These are phyloP conservation scores for Phenganax marumi DNA, from an alignment of 92 coral and sea anemone species.

Conservation along the genomic window DNA sequence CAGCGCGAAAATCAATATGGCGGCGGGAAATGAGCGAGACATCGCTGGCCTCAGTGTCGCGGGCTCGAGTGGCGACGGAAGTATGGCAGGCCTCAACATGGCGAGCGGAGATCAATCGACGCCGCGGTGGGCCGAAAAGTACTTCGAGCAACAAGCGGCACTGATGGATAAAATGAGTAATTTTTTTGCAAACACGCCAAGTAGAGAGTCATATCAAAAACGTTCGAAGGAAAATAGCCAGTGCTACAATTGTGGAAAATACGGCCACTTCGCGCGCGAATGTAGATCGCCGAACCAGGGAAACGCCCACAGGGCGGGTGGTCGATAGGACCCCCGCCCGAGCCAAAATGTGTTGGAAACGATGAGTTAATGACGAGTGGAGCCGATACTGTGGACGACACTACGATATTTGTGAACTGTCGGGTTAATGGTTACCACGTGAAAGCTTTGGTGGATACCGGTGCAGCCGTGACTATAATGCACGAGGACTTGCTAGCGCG, in stretches of 20 bases:
- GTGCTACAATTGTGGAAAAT: not conserved
- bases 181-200: no score
- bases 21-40: no score
- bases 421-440: constrained; percentile 35
- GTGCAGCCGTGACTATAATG: constrained; percentile 25
- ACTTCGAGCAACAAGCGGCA: no score
- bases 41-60: no score
- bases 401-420: constrained; percentile 36
- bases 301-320: constrained; percentile 48
- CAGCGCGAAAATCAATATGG: no score
- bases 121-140: no score
- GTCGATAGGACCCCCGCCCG: constrained; percentile 35
- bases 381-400: constrained; percentile 17
- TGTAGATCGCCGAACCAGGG: constrained; percentile 33
- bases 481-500: constrained; percentile 39
- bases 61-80: no score
- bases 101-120: constrained; percentile 11
- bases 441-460: constrained; percentile 44
- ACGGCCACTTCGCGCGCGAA: not conserved
- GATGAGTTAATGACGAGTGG: not conserved
- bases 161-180: no score
- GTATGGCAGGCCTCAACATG: no score
- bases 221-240: no score
- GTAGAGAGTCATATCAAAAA: no score
- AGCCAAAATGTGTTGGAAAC: constrained; percentile 2